A percentile compares a stretch with the other conserved stretches of the same genome.
phyloP scores from a whole-genome alignment of 2,113 vertebrate species.

The Prunella fulvescens region DNA sequence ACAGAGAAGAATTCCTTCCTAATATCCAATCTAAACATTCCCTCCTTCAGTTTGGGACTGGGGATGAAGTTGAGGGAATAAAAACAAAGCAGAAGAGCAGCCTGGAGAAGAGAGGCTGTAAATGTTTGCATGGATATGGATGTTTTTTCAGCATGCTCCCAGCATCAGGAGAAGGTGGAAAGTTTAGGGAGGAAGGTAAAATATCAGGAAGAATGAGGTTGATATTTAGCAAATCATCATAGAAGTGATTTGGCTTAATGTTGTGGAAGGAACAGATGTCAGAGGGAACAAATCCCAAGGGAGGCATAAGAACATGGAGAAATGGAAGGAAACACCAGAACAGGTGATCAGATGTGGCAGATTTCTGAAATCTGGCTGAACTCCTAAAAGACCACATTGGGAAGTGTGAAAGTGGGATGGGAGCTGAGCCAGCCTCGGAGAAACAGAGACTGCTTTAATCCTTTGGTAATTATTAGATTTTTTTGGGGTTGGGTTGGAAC shows the following conservation, averaged over 20 bases:
- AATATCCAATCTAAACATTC: background rate
- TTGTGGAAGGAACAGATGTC: background rate
- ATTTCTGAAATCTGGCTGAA: background rate
- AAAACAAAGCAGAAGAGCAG: background rate
- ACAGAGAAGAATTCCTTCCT: background rate
- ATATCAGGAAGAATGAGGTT: background rate
- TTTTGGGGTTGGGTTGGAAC: background rate
- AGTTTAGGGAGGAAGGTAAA: background rate
- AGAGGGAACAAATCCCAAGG: background rate
- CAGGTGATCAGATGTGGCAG: constrained; percentile 5
- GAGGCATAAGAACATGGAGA: background rate
- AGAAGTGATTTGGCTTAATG: background rate
- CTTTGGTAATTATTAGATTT: background rate
- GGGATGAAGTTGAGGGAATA: background rate
- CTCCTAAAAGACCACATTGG: background rate
- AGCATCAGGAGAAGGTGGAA: background rate
- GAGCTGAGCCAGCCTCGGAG: background rate
- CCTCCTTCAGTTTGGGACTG: background rate
- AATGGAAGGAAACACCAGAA: background rate
- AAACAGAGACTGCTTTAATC: background rate
- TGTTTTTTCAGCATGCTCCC: background rate
- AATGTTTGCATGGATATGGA: background rate
- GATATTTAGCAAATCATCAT: background rate
- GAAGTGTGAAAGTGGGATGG: background rate
- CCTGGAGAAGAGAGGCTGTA: background rate